Percentiles rank a stretch among this genome's conserved stretches.
Evolutionary conservation across 1,140 invertebrate species (phyloP).

Genomic region (Drosophila tsacasi): DNA sequence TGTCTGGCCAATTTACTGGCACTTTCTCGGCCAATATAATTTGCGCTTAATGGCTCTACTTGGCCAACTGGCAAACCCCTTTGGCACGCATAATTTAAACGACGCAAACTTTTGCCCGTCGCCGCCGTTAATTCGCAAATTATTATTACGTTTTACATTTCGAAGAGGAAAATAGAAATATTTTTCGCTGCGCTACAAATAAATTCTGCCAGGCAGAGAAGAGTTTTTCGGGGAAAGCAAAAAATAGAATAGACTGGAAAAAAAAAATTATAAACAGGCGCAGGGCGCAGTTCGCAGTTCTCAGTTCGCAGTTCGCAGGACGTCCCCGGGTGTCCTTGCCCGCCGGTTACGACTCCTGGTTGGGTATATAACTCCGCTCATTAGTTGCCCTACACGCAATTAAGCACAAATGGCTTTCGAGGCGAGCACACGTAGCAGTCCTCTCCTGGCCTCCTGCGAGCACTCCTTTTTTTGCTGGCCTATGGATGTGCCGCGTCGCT

Average conservation of each 20-base stretch:
- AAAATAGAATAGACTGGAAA: slow-evolving; percentile 46
- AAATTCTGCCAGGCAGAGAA: slow-evolving; percentile 47
- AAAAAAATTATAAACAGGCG: slow-evolving; percentile 76
- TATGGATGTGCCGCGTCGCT: slow-evolving; percentile 67
- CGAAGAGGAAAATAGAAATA: slow-evolving; percentile 53
- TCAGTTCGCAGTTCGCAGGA: slow-evolving; percentile 7
- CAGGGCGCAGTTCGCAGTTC: slow-evolving; percentile 26
- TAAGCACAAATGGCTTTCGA: slow-evolving; percentile 83
- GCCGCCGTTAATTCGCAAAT: slow-evolving; percentile 56
- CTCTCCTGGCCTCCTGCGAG: not conserved
- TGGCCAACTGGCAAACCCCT: slow-evolving; percentile 58
- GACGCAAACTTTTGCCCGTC: slow-evolving; percentile 54
- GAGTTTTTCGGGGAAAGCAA: slow-evolving; percentile 36
- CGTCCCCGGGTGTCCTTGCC: slow-evolving; percentile 48
- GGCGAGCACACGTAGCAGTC: slow-evolving; percentile 61
- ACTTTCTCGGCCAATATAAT: slow-evolving; percentile 71
- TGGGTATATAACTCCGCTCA: slow-evolving; percentile 79
- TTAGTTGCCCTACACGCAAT: slow-evolving; percentile 83
- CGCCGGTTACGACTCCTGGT: slow-evolving; percentile 51
- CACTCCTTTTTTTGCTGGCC: not conserved
- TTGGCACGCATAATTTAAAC: slow-evolving; percentile 81
- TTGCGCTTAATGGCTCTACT: slow-evolving; percentile 60
- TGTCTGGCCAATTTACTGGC: slow-evolving; percentile 58
- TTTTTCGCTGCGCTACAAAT: slow-evolving; percentile 68
- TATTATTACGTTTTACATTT: slow-evolving; percentile 77